Evolutionary conservation across 2,113 vertebrate species (phyloP).

Genomic region (Pseudorectes ferrugineus): DNA sequence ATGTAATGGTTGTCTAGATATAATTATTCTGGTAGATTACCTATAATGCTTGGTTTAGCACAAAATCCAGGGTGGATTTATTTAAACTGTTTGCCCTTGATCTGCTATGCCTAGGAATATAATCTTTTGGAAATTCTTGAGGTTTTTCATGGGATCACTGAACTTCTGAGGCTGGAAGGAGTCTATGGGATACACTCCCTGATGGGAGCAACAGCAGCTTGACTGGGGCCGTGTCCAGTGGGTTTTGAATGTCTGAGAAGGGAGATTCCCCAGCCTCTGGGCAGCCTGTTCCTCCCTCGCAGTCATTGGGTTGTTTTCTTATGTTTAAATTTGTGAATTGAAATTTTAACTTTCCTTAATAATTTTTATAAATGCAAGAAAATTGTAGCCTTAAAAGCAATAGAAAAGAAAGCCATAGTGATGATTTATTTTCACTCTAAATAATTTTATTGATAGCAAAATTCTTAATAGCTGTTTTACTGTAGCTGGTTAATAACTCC

Average conservation of each 20-base stretch:
- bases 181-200: fast-evolving
- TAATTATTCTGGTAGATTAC: background rate
- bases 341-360: background rate
- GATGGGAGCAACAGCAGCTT: background rate
- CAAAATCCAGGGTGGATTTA: background rate
- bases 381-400: background rate
- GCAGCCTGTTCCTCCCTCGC: background rate
- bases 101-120: background rate
- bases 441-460: background rate
- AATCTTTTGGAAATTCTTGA: background rate
- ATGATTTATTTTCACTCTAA: background rate
- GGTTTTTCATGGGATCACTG: background rate
- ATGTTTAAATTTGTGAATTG: background rate
- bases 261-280: background rate
- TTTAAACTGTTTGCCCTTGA: background rate
- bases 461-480: background rate
- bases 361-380: background rate
- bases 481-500: background rate
- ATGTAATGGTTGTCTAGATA: background rate
- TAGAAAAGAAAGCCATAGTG: background rate
- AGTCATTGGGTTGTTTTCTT: background rate
- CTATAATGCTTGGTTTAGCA: background rate
- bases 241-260: background rate
- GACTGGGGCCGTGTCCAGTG: fast-evolving
- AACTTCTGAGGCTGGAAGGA: background rate